phyloP scores from a whole-genome alignment of 2,888 invertebrate species.

The Geotrupes spiniger region DNA sequence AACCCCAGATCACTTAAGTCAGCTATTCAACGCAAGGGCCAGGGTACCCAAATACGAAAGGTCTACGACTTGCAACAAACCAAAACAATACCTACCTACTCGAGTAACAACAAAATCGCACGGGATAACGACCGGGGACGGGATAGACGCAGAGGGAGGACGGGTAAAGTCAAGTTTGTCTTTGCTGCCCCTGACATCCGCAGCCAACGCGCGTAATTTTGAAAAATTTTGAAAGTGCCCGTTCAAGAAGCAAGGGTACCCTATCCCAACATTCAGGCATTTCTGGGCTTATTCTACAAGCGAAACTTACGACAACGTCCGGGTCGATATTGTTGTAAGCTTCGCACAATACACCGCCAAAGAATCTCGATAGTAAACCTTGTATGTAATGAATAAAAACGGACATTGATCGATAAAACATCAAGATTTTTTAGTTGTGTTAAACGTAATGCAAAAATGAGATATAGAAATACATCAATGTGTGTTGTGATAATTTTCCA shows the following conservation, averaged over 20 bases:
- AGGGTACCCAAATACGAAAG: constrained; percentile 43
- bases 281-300: constrained; percentile 29
- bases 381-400: not conserved
- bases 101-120: not conserved
- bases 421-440: too few relatives aligned
- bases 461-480: too few relatives aligned
- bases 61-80: not conserved
- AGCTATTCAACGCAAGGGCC: constrained; percentile 27
- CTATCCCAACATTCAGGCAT: constrained; percentile 99
- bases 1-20: not conserved
- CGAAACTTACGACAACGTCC: not conserved
- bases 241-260: constrained; percentile 75
- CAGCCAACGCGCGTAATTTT: constrained; percentile 14
- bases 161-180: constrained; percentile 4
- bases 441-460: too few relatives aligned
- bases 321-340: not conserved
- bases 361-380: too few relatives aligned
- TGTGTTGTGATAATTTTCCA: too few relatives aligned
- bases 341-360: too few relatives aligned
- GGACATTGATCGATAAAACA: not conserved
- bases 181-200: constrained; percentile 8
- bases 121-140: not conserved
- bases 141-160: not conserved
- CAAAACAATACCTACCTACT: constrained; percentile 12
- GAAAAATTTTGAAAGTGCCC: constrained; percentile 47